A percentile compares a stretch with the other conserved stretches of the same genome.
These are phyloP conservation scores for Lissonota sp. DNA, from an alignment of 2,888 invertebrate genomes.

Conservation along the genomic window DNA sequence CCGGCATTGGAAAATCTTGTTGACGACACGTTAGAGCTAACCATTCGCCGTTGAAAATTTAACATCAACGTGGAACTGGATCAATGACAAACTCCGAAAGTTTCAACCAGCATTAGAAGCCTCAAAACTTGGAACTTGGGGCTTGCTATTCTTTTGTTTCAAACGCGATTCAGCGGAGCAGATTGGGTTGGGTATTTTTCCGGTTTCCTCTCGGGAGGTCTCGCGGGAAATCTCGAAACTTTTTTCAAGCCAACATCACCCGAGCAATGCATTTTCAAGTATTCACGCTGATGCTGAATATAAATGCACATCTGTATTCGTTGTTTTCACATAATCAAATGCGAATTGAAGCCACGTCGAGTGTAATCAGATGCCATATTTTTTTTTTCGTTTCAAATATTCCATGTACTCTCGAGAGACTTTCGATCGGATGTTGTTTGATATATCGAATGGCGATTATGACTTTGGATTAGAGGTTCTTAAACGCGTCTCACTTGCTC, in stretches of 20 bases:
- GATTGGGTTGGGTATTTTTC: neutral
- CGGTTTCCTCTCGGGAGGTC: neutral
- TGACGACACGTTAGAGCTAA: too few species aligned
- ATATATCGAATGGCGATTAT: slow-evolving; percentile 9
- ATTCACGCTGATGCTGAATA: neutral
- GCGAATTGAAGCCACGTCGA: slow-evolving; percentile 6
- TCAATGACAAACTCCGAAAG: too few species aligned
- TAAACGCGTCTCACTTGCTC: neutral
- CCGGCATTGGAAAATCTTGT: too few species aligned
- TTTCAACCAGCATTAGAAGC: too few species aligned
- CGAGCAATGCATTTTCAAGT: slow-evolving; percentile 3
- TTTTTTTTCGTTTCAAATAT: neutral
- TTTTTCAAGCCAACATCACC: neutral
- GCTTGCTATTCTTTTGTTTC: neutral
- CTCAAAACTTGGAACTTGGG: neutral
- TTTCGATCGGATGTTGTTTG: neutral
- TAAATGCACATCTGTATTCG: neutral
- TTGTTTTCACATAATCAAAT: slow-evolving; percentile 10
- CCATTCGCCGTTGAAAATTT: too few species aligned
- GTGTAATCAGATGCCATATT: slow-evolving; percentile 10
- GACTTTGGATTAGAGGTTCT: slow-evolving; percentile 13
- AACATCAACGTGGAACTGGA: too few species aligned
- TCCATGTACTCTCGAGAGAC: neutral
- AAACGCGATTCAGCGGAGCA: neutral
- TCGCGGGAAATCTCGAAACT: slow-evolving; percentile 18